phyloP scores from a whole-genome alignment of 2,888 invertebrate genomes.

The Germaria angustata region DNA sequence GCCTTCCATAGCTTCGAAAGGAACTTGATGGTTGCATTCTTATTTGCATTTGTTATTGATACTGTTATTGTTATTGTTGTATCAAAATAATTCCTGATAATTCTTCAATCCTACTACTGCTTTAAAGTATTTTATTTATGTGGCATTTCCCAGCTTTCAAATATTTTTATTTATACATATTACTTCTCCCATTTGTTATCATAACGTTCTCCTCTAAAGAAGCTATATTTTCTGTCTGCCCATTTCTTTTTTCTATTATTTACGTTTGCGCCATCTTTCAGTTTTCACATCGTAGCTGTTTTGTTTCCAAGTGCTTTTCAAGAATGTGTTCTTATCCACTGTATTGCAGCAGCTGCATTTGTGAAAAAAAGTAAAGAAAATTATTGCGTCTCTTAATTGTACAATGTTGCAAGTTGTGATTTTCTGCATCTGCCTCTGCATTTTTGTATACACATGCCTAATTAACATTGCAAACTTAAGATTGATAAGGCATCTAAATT shows the following conservation, averaged over 20 bases:
- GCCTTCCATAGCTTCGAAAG: no score
- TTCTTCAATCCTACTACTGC: no score
- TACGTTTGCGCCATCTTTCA: constrained; percentile 22
- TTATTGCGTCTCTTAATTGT: constrained; percentile 14
- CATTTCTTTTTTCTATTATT: neutral
- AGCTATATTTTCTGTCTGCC: neutral
- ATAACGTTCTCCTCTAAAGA: neutral
- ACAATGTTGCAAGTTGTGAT: constrained; percentile 31
- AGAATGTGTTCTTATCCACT: constrained; percentile 29
- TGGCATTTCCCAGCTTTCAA: constrained; percentile 2
- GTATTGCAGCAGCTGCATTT: constrained; percentile 33
- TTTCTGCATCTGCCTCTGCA: neutral
- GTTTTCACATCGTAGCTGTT: neutral
- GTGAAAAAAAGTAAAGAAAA: neutral
- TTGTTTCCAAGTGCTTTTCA: constrained; percentile 48
- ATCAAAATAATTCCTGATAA: no score
- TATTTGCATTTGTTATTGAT: no score
- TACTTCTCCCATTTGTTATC: constrained; percentile 39
- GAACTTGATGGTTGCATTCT: no score
- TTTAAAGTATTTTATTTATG: no score
- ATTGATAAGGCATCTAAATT: constrained; percentile 39
- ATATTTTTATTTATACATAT: neutral
- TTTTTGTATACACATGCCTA: constrained; percentile 30
- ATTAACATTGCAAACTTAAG: constrained; percentile 32
- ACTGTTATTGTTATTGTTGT: no score